Percentiles rank a stretch among this genome's conserved stretches.
phyloP scores from a whole-genome alignment of 2,888 invertebrate species.

The Sminthurinus aureus region DNA sequence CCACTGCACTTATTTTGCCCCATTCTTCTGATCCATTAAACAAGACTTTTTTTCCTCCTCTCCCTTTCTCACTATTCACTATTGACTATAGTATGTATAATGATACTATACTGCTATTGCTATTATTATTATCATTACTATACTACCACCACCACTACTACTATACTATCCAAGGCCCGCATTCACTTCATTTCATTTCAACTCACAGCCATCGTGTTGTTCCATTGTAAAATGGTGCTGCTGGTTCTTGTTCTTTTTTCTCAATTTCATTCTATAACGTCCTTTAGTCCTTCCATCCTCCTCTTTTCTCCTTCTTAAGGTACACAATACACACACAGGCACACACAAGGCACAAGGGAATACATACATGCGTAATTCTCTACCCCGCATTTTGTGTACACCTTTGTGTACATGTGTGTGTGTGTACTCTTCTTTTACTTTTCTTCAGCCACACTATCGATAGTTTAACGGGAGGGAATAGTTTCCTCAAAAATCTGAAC shows the following conservation, averaged over 20 bases:
- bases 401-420: too few relatives aligned
- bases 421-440: too few relatives aligned
- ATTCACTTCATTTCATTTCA: constrained; percentile 42
- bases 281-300: constrained; percentile 17
- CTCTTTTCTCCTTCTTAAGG: neutral
- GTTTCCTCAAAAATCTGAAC: constrained; percentile 10
- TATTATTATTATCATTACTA: too few relatives aligned
- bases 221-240: constrained; percentile 38
- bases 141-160: too few relatives aligned
- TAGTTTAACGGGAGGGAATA: neutral
- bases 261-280: constrained; percentile 11
- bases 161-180: constrained; percentile 24
- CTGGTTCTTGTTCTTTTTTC: constrained; percentile 33
- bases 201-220: constrained; percentile 39
- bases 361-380: neutral
- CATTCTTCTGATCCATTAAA: constrained; percentile 51
- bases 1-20: constrained; percentile 40
- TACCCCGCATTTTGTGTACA: neutral
- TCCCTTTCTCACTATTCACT: constrained; percentile 24
- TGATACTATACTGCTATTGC: too few relatives aligned
- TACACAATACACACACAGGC: neutral
- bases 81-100: too few relatives aligned
- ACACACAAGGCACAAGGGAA: neutral
- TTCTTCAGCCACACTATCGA: neutral
- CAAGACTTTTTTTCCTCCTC: constrained; percentile 3